Conservation (phyloP, 2,113 vertebrate species). For the Protomyctophum bolini region DNA sequence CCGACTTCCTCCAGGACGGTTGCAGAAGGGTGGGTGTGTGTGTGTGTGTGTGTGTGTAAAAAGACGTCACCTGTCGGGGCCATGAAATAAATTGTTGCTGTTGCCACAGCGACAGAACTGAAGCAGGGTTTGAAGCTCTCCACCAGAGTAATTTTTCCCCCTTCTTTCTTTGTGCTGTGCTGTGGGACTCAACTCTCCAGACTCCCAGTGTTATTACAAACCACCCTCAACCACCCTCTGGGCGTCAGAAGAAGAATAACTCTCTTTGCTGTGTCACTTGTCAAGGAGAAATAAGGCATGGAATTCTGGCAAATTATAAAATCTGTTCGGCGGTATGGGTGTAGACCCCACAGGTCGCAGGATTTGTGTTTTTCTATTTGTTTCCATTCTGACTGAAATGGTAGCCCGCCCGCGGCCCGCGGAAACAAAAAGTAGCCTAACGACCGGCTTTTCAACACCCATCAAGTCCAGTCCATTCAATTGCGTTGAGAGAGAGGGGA, state of each 20-base stretch:
- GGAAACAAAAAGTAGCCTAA: too few species aligned
- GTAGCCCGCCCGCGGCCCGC: not conserved
- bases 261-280: constrained; percentile 39
- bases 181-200: constrained; percentile 33
- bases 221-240: constrained; percentile 23
- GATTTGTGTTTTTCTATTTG: not conserved
- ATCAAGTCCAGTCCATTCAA: too few species aligned
- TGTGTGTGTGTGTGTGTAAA: constrained; percentile 4
- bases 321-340: not conserved
- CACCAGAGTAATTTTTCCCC: constrained; percentile 43
- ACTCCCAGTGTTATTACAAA: constrained; percentile 60
- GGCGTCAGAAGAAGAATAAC: constrained; percentile 38
- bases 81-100: constrained; percentile 50
- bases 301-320: constrained; percentile 35
- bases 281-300: constrained; percentile 54
- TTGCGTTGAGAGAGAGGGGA: too few species aligned
- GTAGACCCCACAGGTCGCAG: constrained; percentile 2
- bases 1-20: constrained; percentile 36
- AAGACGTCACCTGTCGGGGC: constrained; percentile 42
- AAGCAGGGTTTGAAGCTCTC: constrained; percentile 22
- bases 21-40: constrained; percentile 1
- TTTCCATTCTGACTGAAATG: constrained; percentile 18
- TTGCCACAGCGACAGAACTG: constrained; percentile 34
- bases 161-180: constrained; percentile 27
- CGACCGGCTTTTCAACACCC: too few species aligned